Conservation (phyloP, 2,797 vertebrate genomes). For the Enteromius viviparus region DNA sequence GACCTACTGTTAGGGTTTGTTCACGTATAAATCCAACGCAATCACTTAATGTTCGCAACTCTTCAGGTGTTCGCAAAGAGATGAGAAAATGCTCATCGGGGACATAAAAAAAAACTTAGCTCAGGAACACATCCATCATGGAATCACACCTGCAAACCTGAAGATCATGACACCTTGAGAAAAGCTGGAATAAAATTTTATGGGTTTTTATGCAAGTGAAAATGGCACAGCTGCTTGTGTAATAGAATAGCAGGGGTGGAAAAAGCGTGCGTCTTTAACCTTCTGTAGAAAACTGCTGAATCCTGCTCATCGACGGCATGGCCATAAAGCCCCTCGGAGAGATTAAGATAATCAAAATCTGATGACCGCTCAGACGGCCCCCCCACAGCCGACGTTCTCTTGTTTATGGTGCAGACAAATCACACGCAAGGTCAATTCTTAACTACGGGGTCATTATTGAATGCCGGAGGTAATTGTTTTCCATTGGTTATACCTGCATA, state of each 20-base stretch:
- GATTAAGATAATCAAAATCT: slow-evolving; percentile 52
- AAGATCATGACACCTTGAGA: slow-evolving; percentile 54
- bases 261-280: slow-evolving; percentile 55
- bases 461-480: slow-evolving; percentile 42
- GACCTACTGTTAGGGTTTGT: not conserved
- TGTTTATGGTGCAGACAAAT: slow-evolving; percentile 52
- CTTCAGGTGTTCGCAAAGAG: slow-evolving; percentile 53
- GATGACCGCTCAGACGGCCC: slow-evolving; percentile 38
- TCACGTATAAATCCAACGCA: slow-evolving; percentile 30
- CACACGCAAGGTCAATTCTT: slow-evolving; percentile 52
- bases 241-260: slow-evolving; percentile 45
- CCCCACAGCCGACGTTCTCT: slow-evolving; percentile 1
- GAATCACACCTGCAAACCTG: slow-evolving; percentile 54
- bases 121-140: slow-evolving; percentile 48
- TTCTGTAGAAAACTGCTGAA: slow-evolving; percentile 54
- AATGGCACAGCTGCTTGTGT: slow-evolving; percentile 60
- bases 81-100: slow-evolving; percentile 35
- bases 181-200: slow-evolving; percentile 61
- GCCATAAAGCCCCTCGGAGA: slow-evolving; percentile 54
- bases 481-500: slow-evolving; percentile 32
- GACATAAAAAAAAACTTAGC: slow-evolving; percentile 45
- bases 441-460: slow-evolving; percentile 32
- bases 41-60: slow-evolving; percentile 28
- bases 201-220: slow-evolving; percentile 58
- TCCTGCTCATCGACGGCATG: slow-evolving; percentile 41